Percentiles rank a stretch among this genome's conserved stretches.
Conservation (phyloP, 2,888 invertebrate genomes). For the Icerya purchasi region DNA sequence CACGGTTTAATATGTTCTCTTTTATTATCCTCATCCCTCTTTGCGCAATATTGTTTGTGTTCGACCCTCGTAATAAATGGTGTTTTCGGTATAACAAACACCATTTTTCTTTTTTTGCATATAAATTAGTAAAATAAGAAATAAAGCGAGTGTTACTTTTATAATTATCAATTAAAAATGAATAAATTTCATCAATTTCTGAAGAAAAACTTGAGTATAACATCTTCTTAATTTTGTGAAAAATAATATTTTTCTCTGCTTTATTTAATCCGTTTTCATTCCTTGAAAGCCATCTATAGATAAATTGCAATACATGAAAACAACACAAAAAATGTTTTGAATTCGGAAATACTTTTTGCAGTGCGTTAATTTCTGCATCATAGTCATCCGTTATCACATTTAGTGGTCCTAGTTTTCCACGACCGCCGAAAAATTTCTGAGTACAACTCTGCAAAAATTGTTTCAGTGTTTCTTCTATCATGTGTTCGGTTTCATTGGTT, state of each 20-base stretch:
- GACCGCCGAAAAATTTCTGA: slow-evolving; percentile 8
- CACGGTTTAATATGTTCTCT: slow-evolving; percentile 3
- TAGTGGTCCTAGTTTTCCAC: slow-evolving; percentile 12
- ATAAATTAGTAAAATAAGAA: not conserved
- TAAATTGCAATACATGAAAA: slow-evolving; percentile 16
- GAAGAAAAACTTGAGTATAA: slow-evolving; percentile 7
- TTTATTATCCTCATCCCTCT: slow-evolving; percentile 2
- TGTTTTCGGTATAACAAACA: not conserved
- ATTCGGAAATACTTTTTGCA: slow-evolving; percentile 11
- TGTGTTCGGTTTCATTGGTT: not conserved
- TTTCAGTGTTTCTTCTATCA: not conserved
- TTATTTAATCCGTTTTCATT: too few species aligned
- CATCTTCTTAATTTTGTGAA: slow-evolving; percentile 8
- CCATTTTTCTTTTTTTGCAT: slow-evolving; percentile 7
- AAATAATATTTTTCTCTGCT: slow-evolving; percentile 5
- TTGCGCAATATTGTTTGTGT: not conserved
- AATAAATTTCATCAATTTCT: not conserved
- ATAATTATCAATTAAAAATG: not conserved
- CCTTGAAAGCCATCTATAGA: slow-evolving; percentile 15
- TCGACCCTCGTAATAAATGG: not conserved
- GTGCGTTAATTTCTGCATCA: slow-evolving; percentile 13
- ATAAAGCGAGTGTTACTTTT: not conserved
- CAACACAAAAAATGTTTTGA: slow-evolving; percentile 12
- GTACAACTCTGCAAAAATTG: not conserved
- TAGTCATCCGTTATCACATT: slow-evolving; percentile 16